Evolutionary conservation across 1,140 invertebrate genomes (phyloP).

Genomic region (Bombus superbus): DNA sequence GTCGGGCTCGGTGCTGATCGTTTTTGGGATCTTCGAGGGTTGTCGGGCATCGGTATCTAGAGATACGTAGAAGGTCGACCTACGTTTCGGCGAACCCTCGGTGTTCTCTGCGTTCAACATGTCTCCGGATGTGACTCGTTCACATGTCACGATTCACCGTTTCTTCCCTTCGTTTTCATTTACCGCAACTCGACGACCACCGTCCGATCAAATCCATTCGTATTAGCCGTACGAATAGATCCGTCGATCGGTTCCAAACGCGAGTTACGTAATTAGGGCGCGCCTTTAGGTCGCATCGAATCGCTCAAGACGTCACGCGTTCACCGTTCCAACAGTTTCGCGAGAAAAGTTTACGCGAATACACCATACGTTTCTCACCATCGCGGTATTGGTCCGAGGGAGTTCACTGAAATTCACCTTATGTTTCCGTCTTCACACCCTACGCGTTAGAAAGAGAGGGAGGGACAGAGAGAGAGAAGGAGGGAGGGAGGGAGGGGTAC

Average conservation of each 20-base stretch:
- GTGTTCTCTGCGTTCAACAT: slow-evolving; percentile 69
- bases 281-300: not conserved
- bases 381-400: not conserved
- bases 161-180: not conserved
- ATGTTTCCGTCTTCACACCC: not conserved
- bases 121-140: slow-evolving; percentile 9
- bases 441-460: not conserved
- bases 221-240: not conserved
- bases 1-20: slow-evolving; percentile 53
- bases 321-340: not conserved
- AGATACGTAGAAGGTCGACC: slow-evolving; percentile 83
- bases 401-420: slow-evolving; percentile 25
- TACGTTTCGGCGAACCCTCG: slow-evolving; percentile 79
- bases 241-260: not conserved
- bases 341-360: slow-evolving; percentile 2
- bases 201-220: not conserved
- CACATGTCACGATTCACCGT: slow-evolving; percentile 44
- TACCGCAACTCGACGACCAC: not conserved
- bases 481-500: no score
- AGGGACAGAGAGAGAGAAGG: no score
- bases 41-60: slow-evolving; percentile 75
- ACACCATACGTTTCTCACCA: not conserved
- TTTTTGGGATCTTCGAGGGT: slow-evolving; percentile 67
- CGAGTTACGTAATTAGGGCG: not conserved
- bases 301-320: not conserved